A percentile compares a stretch with the other conserved stretches of the same genome.
Conservation (phyloP, 2,113 vertebrate genomes). For the Sinocyclocheilus anshuiensis region DNA sequence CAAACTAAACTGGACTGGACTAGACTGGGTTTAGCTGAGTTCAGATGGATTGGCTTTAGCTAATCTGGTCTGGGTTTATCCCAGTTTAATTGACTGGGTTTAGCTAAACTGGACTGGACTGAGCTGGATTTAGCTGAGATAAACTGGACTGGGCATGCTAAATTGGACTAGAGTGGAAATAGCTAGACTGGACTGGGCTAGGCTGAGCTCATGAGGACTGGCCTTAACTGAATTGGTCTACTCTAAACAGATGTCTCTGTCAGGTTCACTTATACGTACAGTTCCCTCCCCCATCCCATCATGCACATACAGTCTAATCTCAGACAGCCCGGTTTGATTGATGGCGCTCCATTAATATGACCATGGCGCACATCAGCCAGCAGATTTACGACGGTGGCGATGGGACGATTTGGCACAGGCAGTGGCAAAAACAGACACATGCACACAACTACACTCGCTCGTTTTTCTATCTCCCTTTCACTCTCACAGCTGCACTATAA, state of each 20-base stretch:
- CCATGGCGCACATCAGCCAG: slow-evolving; percentile 50
- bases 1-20: neutral
- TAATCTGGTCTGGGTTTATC: neutral
- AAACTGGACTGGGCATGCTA: neutral
- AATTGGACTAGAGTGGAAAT: neutral
- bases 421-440: slow-evolving; percentile 26
- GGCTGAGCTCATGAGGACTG: neutral
- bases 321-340: slow-evolving; percentile 47
- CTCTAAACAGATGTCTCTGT: neutral
- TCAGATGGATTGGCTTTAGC: neutral
- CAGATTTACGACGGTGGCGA: slow-evolving; percentile 53
- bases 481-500: slow-evolving; percentile 48
- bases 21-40: neutral
- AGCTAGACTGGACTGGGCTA: neutral
- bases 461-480: slow-evolving; percentile 14
- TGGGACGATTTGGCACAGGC: slow-evolving; percentile 44
- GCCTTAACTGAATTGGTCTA: too few relatives aligned
- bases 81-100: neutral
- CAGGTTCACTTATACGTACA: slow-evolving; percentile 25
- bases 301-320: slow-evolving; percentile 38
- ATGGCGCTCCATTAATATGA: slow-evolving; percentile 53
- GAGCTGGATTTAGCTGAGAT: neutral
- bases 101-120: neutral
- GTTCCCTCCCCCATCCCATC: slow-evolving; percentile 25
- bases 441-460: neutral